Evolutionary conservation across 2,888 invertebrate species (phyloP), one percentile per base, ranked within the genome.

Genomic region (Resseliella maxima): DNA sequence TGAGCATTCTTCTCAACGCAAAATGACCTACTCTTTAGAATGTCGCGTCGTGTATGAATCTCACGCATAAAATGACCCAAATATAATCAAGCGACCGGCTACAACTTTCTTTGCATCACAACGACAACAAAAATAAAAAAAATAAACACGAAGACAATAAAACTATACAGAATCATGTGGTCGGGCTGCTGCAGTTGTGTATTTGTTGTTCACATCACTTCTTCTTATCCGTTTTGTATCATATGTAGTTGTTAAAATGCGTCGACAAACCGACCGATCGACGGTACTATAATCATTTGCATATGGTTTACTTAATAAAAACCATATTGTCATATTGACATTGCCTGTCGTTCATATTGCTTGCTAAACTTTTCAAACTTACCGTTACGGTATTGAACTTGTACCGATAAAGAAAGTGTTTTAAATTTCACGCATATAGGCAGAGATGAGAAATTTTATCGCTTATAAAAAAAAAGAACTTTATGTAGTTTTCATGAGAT

Each of bases 41-140:
- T 31, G 31, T 72, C 72, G 72, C n/a, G 72, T 72, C 72, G 72
- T 72, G 72, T 35, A 31, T 72, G 72, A 72, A 72, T 31, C 72
- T 31, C 72, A 72, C 72, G 72, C 72, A 72, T 72, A 27, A 72
- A 72, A 31, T 72, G 72, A 72, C 72, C 72, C 35, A 72, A 72
- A 72, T 72, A 72, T 21, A 12, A 1, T n/a, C 15, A 27, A 72
- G 72, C 72, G 72, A 72, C 72, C 72, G 72, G 72, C 72, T 72
- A 31, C 31, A 72, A 31, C 72, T 72, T 72, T 72, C 72, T 72
- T 72, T 31, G 31, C 72, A 31, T 72, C 72, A 18, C 5, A n/a
- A 21, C 18, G 2, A 50, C 27, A 24, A 59, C 24, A 24, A 59
- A n/a, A 24, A 6, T 12, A 72, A 15, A 18, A 72, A 10, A 27